phyloP scores from a whole-genome alignment of 2,888 invertebrate species.

The Acanthococcus lagerstroemiae region DNA sequence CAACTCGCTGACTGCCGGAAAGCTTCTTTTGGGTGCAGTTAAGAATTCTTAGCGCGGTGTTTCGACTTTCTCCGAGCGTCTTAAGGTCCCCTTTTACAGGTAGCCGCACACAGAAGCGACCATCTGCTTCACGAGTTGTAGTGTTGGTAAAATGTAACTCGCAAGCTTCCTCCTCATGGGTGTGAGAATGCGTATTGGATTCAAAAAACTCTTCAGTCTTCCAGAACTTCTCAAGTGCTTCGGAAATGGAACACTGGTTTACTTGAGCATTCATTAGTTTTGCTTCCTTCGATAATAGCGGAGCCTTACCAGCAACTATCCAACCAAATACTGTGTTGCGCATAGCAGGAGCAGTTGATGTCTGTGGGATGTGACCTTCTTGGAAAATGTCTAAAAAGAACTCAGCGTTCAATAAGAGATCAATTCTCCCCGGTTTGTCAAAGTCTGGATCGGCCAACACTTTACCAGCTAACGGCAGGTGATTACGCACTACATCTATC shows the following conservation, averaged over 20 bases:
- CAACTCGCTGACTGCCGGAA: not conserved
- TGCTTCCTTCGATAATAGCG: no score
- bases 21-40: not conserved
- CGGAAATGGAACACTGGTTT: no score
- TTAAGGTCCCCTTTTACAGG: not conserved
- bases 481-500: not conserved
- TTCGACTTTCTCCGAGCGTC: not conserved
- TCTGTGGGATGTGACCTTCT: not conserved
- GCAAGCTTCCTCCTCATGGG: no score
- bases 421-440: not conserved
- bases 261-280: no score
- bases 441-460: not conserved
- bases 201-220: no score
- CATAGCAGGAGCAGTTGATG: no score
- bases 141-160: no score
- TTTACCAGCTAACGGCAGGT: not conserved
- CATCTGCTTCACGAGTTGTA: not conserved
- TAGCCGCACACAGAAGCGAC: slow-evolving; percentile 6
- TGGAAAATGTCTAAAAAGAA: not conserved
- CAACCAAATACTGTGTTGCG: no score
- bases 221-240: no score
- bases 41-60: not conserved
- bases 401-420: not conserved
- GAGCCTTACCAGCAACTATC: no score
- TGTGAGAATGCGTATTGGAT: no score